Conservation (phyloP, 2,113 vertebrate genomes). For the Xenopus tropicalis region UCB_Xtro_10.0 CM004451.2:23759501-23760000, state of each 20-base stretch:
- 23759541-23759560: constrained; percentile 50
- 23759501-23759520: constrained; percentile 55
- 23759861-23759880: no score
- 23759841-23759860: no score
- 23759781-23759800: no score
- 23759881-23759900: constrained; percentile 20
- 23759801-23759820: no score
- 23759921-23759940: not conserved
- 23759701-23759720: no score
- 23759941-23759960: constrained; percentile 1
- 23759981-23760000: not conserved
- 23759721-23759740: no score
- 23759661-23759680: constrained; percentile 2
- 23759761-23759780: no score
- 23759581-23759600: constrained; percentile 55
- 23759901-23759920: constrained; percentile 17
- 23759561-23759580: constrained; percentile 32
- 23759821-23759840: no score
- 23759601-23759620: constrained; percentile 47
- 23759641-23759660: not conserved
- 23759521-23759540: constrained; percentile 56
- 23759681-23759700: not conserved
- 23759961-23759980: not conserved
- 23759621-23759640: constrained; percentile 12
- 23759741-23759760: no score